phyloP scores from a whole-genome alignment of 1,140 invertebrate genomes.

The Phymastichus coffea region DNA sequence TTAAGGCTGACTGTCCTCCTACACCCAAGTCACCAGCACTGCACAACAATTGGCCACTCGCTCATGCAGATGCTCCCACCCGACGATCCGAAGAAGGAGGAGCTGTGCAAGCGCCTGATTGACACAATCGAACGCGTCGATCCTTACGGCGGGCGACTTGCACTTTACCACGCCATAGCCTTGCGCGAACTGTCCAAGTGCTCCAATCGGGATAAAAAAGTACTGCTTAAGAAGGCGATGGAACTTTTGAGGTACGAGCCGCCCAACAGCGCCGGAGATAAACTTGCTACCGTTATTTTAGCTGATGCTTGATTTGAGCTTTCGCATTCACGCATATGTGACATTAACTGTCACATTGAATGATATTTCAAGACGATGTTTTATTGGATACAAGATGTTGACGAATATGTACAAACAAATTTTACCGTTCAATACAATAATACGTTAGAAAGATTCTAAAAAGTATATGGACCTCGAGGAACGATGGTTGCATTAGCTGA shows the following conservation, averaged over 20 bases:
- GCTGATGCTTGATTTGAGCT: constrained; percentile 33
- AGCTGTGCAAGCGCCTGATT: constrained; percentile 69
- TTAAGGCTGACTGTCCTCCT: constrained; percentile 64
- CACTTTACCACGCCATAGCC: constrained; percentile 71
- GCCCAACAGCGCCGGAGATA: constrained; percentile 55
- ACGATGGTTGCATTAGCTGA: neutral
- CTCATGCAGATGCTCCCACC: constrained; percentile 68
- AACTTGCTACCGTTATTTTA: constrained; percentile 50
- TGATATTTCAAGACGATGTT: too few species aligned
- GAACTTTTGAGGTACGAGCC: constrained; percentile 57
- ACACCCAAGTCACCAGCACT: constrained; percentile 80
- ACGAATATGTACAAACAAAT: too few species aligned
- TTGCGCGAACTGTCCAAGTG: constrained; percentile 66
- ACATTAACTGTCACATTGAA: too few species aligned
- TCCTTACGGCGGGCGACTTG: constrained; percentile 67
- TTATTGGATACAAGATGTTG: too few species aligned
- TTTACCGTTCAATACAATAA: too few species aligned
- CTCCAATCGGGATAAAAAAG: constrained; percentile 56
- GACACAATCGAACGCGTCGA: constrained; percentile 66
- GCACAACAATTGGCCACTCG: constrained; percentile 76
- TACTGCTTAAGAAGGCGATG: constrained; percentile 51
- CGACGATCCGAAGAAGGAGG: constrained; percentile 61
- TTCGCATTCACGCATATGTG: too few species aligned
- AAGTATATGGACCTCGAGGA: constrained; percentile 8
- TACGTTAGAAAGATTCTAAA: neutral